Evolutionary conservation across 53 echinoderm and acorn worm species (phyloP).

Genomic region (Paracentrotus lividus): DNA sequence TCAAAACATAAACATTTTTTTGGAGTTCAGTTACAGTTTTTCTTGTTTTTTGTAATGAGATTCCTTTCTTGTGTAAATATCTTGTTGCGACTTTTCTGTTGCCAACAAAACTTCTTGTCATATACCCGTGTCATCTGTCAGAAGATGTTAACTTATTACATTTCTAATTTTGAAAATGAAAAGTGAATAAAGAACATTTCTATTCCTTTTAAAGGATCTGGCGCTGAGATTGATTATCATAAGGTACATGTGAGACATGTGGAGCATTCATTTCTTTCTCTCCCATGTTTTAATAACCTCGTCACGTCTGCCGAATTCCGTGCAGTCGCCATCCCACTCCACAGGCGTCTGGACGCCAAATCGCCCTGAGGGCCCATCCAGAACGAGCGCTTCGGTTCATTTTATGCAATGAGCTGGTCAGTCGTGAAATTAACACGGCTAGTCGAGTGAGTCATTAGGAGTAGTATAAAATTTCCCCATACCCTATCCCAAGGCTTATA

Average conservation of each 20-base stretch:
- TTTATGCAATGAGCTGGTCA: slow-evolving; percentile 63
- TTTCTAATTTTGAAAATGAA: slow-evolving; percentile 7
- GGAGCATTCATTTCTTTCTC: not conserved
- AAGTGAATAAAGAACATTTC: not conserved
- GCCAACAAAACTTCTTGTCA: not conserved
- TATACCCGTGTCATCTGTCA: not conserved
- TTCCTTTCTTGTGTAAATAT: not conserved
- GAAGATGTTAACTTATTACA: slow-evolving; percentile 22
- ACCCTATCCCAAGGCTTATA: not conserved
- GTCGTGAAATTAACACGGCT: slow-evolving; percentile 39
- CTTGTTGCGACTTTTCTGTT: not conserved
- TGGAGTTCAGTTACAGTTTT: not conserved
- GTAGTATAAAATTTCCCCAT: not conserved
- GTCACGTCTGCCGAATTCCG: slow-evolving; percentile 39
- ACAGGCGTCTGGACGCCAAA: slow-evolving; percentile 29
- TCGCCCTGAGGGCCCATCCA: slow-evolving; percentile 28
- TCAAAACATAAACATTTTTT: not conserved
- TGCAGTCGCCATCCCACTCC: slow-evolving; percentile 1
- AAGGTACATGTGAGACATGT: not conserved
- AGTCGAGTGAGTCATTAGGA: slow-evolving; percentile 40
- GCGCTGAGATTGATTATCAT: not conserved
- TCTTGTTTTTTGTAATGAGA: not conserved
- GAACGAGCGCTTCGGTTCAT: slow-evolving; percentile 47
- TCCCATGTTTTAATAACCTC: slow-evolving; percentile 22
- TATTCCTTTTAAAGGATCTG: not conserved